Evolutionary conservation across 2,113 vertebrate genomes (phyloP), one percentile per base, ranked within the genome.

Genomic region (Spilogale gracilis): DNA sequence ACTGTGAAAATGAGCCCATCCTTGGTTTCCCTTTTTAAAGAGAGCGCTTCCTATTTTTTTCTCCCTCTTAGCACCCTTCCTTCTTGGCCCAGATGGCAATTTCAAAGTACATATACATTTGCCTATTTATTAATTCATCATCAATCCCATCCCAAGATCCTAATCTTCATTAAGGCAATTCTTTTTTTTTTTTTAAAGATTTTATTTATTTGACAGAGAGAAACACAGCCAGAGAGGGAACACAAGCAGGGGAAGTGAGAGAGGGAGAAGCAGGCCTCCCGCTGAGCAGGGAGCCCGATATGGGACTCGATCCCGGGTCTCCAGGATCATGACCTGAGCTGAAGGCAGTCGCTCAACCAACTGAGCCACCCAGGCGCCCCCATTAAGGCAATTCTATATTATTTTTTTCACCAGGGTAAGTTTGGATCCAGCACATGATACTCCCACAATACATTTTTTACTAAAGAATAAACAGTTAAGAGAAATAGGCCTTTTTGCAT

Each of bases 131-230:
- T 67, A 61, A 83, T 74, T 92, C 50, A 65, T n/a, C 63, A 17
- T 58, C 25, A 56, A 9, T 73, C 48, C 21, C 30, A 89, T 91
- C 69, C 43, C 9, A 38, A 87, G 43, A 91, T 20, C 13, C 4
- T 9, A 80, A 96, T 79, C 74, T 79, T 95, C 67, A 97, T 93
- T 48, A 89, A 95, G n/a, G 58, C n/a, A 95, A 80, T 80, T 86
- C 25, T 60, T 23, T 52, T n/a, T 60, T 23, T 52, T n/a, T 71
- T 79, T 83, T 89, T 84, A 38, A 38, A 38, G 38, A 38, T 38
- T 38, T 38, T 38, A 38, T 38, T 38, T 38, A 38, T 38, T 38
- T 38, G 38, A 38, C 38, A 38, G 38, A 38, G 38, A 38, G 38
- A 38, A 38, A 38, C 38, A 38, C 38, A 38, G 38, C 38, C 38